Evolutionary conservation across 1,140 invertebrate species (phyloP).

Genomic region (Drosophila subpulchrella): DNA sequence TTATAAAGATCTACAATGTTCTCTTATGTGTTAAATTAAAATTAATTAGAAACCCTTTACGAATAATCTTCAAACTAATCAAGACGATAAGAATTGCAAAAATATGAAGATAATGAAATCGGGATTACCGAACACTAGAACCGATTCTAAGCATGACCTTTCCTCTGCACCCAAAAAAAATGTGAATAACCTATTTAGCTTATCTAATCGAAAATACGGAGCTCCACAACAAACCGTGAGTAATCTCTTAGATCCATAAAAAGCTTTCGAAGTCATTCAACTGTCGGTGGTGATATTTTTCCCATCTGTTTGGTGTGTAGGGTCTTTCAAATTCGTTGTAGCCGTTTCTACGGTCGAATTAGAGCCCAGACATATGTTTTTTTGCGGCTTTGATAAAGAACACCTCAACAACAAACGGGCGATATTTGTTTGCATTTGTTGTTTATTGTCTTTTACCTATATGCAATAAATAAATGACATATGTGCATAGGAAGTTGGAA

Average conservation of each 20-base stretch:
- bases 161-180: slow-evolving; percentile 11
- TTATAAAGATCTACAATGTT: too few species aligned
- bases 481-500: slow-evolving; percentile 38
- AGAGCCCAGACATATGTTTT: slow-evolving; percentile 31
- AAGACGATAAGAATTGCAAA: background rate
- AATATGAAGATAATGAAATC: slow-evolving; percentile 1
- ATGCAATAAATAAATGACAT: slow-evolving; percentile 27
- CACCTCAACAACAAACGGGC: slow-evolving; percentile 18
- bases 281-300: slow-evolving; percentile 15
- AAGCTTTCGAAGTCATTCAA: slow-evolving; percentile 44
- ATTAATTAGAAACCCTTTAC: background rate
- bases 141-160: slow-evolving; percentile 36
- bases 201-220: slow-evolving; percentile 30
- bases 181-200: slow-evolving; percentile 27
- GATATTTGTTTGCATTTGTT: slow-evolving; percentile 40
- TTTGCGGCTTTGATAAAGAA: slow-evolving; percentile 42
- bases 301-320: slow-evolving; percentile 18
- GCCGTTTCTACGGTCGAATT: slow-evolving; percentile 12
- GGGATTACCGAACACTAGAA: slow-evolving; percentile 8
- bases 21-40: background rate
- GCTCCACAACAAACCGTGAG: slow-evolving; percentile 41
- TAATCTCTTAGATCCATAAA: slow-evolving; percentile 31
- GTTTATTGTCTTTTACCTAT: slow-evolving; percentile 25
- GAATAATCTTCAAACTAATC: background rate
- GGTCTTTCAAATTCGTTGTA: slow-evolving; percentile 20